phyloP scores from a whole-genome alignment of 2,888 invertebrate species.

The Calliphora vomitoria region DNA sequence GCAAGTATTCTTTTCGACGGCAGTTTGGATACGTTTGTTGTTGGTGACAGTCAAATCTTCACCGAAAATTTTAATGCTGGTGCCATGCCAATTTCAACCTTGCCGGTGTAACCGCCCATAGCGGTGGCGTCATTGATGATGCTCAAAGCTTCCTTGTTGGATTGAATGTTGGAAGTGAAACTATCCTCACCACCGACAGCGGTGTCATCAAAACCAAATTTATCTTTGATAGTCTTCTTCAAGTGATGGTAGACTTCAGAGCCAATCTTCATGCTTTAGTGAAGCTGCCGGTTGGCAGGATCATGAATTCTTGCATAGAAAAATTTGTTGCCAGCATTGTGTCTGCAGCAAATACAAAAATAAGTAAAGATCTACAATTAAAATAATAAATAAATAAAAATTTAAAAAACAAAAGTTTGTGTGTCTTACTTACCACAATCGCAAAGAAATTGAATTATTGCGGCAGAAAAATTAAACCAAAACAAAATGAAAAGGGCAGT shows the following conservation, averaged over 20 bases:
- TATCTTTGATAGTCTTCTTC: constrained; percentile 97
- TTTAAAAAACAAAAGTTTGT: no score
- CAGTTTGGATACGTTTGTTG: constrained; percentile 96
- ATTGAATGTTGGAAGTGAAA: constrained; percentile 98
- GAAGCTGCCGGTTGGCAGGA: constrained; percentile 96
- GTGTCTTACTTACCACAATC: no score
- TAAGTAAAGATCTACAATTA: no score
- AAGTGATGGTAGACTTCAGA: constrained; percentile 98
- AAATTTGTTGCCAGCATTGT: constrained; percentile 99
- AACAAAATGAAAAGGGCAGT: no score
- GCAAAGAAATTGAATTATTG: no score
- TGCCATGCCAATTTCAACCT: constrained; percentile 99
- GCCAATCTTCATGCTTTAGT: constrained; percentile 99
- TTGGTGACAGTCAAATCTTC: constrained; percentile 98
- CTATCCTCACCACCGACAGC: constrained; percentile 99
- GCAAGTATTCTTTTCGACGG: constrained; percentile 98
- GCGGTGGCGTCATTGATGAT: constrained; percentile 95
- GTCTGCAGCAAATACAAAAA: no score
- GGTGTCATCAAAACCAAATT: constrained; percentile 97
- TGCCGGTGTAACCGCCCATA: constrained; percentile 98
- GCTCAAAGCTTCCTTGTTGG: constrained; percentile 96
- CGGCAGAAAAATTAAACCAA: no score
- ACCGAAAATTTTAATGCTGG: constrained; percentile 94
- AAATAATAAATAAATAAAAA: no score
- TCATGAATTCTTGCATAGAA: constrained; percentile 99